Evolutionary conservation across 2,113 vertebrate species (phyloP).

Genomic region (Numida meleagris): DNA sequence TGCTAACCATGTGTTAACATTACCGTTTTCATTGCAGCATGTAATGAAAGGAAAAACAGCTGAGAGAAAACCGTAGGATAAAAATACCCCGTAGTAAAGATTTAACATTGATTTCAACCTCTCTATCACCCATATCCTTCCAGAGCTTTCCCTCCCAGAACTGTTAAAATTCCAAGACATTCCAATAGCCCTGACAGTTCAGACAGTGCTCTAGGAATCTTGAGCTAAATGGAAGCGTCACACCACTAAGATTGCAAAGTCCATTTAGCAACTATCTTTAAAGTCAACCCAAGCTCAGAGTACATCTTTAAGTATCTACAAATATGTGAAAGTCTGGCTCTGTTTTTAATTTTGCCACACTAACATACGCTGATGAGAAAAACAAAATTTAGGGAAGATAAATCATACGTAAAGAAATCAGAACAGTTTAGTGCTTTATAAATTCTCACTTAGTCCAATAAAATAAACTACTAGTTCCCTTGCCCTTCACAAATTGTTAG

Average conservation of each 20-base stretch:
- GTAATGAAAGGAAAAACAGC: slow-evolving; percentile 53
- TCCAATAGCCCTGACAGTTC: not conserved
- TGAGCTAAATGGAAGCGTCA: not conserved
- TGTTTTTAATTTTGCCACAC: not conserved
- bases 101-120: not conserved
- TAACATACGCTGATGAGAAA: not conserved
- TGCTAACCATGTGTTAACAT: slow-evolving; percentile 24
- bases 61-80: slow-evolving; percentile 22
- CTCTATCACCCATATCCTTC: not conserved
- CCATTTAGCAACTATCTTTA: not conserved
- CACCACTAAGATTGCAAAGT: not conserved
- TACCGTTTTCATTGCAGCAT: slow-evolving; percentile 37
- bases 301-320: not conserved
- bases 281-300: not conserved
- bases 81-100: not conserved
- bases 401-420: not conserved
- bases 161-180: not conserved
- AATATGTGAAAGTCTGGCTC: not conserved
- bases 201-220: not conserved
- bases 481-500: not conserved
- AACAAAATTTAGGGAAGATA: not conserved
- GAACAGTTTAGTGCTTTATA: not conserved
- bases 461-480: not conserved
- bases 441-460: not conserved
- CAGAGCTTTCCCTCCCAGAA: not conserved